These are phyloP conservation scores for Colius striatus DNA, from an alignment of 2,113 vertebrate species.

Conservation along the genomic window DNA sequence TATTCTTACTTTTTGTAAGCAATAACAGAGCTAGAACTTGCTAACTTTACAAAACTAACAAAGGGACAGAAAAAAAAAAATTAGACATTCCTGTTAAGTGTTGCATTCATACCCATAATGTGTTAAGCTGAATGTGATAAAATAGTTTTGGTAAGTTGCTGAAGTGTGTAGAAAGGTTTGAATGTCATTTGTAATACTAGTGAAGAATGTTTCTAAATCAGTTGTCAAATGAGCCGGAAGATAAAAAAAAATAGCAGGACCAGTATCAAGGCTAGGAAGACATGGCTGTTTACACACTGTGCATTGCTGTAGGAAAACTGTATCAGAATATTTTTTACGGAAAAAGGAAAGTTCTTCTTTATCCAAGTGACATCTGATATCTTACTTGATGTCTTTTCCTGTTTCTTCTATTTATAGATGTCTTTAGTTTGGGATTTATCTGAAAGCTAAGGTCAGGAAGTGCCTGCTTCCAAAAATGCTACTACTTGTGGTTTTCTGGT, in stretches of 20 bases:
- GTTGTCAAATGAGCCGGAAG: neutral
- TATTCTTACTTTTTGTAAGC: neutral
- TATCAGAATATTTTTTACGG: neutral
- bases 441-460: constrained; percentile 50
- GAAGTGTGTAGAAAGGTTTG: neutral
- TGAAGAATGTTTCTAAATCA: neutral
- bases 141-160: neutral
- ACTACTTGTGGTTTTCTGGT: constrained; percentile 53
- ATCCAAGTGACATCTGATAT: neutral
- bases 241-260: neutral
- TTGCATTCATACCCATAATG: neutral
- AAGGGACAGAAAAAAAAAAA: neutral
- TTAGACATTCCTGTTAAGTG: neutral
- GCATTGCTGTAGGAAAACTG: neutral
- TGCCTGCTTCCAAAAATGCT: constrained; percentile 38
- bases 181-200: neutral
- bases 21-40: neutral
- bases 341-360: neutral
- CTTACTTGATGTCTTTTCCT: constrained; percentile 30
- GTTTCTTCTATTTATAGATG: constrained; percentile 42
- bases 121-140: neutral
- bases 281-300: neutral
- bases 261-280: neutral
- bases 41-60: neutral
- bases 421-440: constrained; percentile 42